phyloP scores from a whole-genome alignment of 2,113 vertebrate species.

The Anoura caudifer region DNA sequence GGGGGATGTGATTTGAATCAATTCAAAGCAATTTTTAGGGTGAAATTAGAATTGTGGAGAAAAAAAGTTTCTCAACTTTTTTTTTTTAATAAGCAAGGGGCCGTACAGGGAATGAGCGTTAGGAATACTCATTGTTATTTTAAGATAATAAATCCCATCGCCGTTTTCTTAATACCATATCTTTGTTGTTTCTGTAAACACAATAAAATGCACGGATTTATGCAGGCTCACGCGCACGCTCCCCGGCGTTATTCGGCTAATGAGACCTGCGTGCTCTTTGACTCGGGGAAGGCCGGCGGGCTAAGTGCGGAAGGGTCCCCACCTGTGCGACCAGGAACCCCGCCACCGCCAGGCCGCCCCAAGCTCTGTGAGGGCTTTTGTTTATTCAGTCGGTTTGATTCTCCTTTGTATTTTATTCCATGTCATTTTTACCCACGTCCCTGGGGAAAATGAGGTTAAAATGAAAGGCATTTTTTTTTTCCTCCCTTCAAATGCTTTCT shows the following conservation, averaged over 20 bases:
- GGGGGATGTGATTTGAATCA: neutral
- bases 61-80: neutral
- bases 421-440: neutral
- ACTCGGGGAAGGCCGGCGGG: neutral
- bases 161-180: neutral
- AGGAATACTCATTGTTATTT: neutral
- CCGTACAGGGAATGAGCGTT: neutral
- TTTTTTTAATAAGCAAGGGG: neutral
- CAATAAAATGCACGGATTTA: neutral
- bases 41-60: neutral
- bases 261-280: neutral
- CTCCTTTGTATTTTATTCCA: neutral
- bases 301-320: neutral
- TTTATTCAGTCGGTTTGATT: neutral
- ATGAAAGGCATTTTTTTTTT: neutral
- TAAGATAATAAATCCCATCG: neutral
- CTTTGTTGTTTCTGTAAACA: neutral
- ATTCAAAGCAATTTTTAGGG: neutral
- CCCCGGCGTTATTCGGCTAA: neutral
- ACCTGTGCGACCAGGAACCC: neutral
- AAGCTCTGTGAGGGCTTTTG: accelerated
- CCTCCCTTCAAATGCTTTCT: neutral
- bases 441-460: neutral
- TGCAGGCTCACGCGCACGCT: neutral
- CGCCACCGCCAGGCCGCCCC: neutral